Percentiles rank a stretch among this genome's conserved stretches.
These are phyloP conservation scores for Clarias platycephalus DNA, from an alignment of 2,797 vertebrate species.

Conservation along the genomic window DNA sequence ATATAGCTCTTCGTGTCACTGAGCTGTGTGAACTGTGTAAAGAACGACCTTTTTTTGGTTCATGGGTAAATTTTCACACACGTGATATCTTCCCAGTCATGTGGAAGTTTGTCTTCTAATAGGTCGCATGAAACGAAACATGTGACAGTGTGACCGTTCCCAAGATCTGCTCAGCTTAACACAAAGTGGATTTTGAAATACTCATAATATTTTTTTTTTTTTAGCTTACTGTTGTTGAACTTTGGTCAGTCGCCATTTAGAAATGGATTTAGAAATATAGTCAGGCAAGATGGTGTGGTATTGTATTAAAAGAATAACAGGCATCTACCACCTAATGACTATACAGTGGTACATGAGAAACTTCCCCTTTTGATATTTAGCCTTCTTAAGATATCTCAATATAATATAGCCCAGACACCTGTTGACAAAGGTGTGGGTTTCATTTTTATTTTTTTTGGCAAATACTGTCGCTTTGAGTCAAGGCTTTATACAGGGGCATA, in stretches of 20 bases:
- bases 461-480: constrained; percentile 4
- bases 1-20: not conserved
- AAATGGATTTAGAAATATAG: constrained; percentile 7
- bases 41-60: not conserved
- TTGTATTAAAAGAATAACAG: constrained; percentile 26
- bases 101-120: constrained; percentile 24
- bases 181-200: constrained; percentile 22
- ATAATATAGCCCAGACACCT: constrained; percentile 42
- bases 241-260: constrained; percentile 13
- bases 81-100: constrained; percentile 26
- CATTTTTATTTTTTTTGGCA: not conserved
- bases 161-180: constrained; percentile 12
- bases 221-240: not conserved
- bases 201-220: no score
- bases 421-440: constrained; percentile 27
- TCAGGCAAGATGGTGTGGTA: not conserved
- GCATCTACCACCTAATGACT: constrained; percentile 20
- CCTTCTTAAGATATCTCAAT: constrained; percentile 35
- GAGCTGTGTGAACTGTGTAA: not conserved
- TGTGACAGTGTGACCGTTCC: constrained; percentile 30
- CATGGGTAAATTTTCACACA: not conserved
- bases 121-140: constrained; percentile 17
- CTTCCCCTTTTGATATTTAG: constrained; percentile 47
- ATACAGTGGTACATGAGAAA: constrained; percentile 29
- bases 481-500: not conserved